A percentile compares a stretch with the other conserved stretches of the same genome.
These are phyloP conservation scores for Andrena bucephala DNA, from an alignment of 2,888 invertebrate genomes.

Conservation along the genomic window DNA sequence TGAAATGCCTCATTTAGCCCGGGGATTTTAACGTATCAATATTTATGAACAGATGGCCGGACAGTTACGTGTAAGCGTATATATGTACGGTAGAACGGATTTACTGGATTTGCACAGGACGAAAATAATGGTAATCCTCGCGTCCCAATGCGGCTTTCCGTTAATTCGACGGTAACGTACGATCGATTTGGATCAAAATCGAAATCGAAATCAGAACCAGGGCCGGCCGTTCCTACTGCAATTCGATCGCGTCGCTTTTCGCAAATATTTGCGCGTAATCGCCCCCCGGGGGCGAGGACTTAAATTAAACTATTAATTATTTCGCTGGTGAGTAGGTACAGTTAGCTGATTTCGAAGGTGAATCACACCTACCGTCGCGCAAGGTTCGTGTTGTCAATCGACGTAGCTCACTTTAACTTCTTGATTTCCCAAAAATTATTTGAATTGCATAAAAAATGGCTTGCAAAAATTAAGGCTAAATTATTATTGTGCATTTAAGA, in stretches of 20 bases:
- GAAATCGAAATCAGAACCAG: slow-evolving; percentile 67
- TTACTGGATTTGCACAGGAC: slow-evolving; percentile 60
- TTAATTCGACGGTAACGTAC: slow-evolving; percentile 68
- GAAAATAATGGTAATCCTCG: slow-evolving; percentile 73
- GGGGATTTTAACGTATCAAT: slow-evolving; percentile 66
- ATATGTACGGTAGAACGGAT: slow-evolving; percentile 64
- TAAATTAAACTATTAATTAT: slow-evolving; percentile 72
- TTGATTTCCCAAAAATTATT: too few relatives aligned
- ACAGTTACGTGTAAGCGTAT: slow-evolving; percentile 63
- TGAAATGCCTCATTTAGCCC: slow-evolving; percentile 59
- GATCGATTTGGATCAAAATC: slow-evolving; percentile 66
- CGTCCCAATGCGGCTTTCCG: slow-evolving; percentile 56
- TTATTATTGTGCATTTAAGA: too few relatives aligned
- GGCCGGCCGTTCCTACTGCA: slow-evolving; percentile 19
- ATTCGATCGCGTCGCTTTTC: slow-evolving; percentile 47
- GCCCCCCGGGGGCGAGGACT: slow-evolving; percentile 54
- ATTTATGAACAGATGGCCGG: slow-evolving; percentile 69
- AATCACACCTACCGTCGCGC: not conserved
- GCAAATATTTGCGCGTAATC: slow-evolving; percentile 70
- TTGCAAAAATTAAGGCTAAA: too few relatives aligned
- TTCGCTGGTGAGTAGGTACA: slow-evolving; percentile 10
- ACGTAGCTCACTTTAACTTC: too few relatives aligned
- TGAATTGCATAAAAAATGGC: too few relatives aligned
- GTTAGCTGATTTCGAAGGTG: slow-evolving; percentile 42
- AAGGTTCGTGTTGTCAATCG: too few relatives aligned